These are phyloP conservation scores for Cherax destructor DNA, from an alignment of 1,140 invertebrate genomes.

Conservation along the genomic window DNA sequence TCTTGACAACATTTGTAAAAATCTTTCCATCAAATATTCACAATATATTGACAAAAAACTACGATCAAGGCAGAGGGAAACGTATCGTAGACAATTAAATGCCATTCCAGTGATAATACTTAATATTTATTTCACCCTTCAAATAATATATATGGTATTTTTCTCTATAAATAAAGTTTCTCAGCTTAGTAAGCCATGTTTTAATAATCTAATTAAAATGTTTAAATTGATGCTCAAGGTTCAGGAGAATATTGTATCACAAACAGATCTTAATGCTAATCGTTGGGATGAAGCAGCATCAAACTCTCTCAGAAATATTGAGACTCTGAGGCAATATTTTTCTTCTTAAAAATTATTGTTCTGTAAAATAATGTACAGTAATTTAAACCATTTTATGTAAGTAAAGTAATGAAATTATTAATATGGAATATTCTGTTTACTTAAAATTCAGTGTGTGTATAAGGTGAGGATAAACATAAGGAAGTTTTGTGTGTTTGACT, in stretches of 20 bases:
- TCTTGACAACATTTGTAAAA: constrained; percentile 25
- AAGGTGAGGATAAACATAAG: no score
- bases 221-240: constrained; percentile 8
- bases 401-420: no score
- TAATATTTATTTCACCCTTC: constrained; percentile 15
- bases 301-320: background rate
- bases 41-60: constrained; percentile 38
- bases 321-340: background rate
- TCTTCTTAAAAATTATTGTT: background rate
- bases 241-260: constrained; percentile 36
- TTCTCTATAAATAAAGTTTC: constrained; percentile 1
- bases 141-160: constrained; percentile 14
- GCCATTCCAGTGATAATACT: constrained; percentile 28
- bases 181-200: background rate
- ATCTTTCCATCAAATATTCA: constrained; percentile 36
- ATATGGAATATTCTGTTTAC: no score
- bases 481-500: no score
- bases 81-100: constrained; percentile 41
- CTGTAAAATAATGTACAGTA: background rate
- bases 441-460: no score
- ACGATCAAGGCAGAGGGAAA: constrained; percentile 45
- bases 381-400: no score
- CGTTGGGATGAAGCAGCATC: constrained; percentile 32
- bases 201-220: background rate
- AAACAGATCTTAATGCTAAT: constrained; percentile 24